Evolutionary conservation across 1,140 invertebrate species (phyloP), one percentile per base, ranked within the genome.

Genomic region (Tetramorium alpestre): DNA sequence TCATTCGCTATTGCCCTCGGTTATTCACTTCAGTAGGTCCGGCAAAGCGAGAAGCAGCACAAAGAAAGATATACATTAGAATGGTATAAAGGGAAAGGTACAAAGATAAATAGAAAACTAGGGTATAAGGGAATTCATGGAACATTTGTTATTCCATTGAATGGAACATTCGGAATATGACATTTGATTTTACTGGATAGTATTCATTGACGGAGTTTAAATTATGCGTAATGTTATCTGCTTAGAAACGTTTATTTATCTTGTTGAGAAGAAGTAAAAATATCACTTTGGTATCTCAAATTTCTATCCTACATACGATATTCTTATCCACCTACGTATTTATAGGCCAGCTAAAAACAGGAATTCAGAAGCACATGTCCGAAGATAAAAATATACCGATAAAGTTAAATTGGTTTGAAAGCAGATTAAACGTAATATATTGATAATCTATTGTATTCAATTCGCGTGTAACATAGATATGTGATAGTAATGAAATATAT

Each of bases 1-100:
- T 84, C 33, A 76, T 85, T 85, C 33, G 58, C 73, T 64, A 51
- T 88, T 69, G 87, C 87, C 82, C 65, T n/a, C 11, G 47, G 41
- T 38, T 77, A 49, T 75, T 72, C 67, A 54, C 75, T 38, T 51
- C 65, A 62, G 51, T 77, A 8, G 58, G 33, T 62, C 28, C 25
- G 33, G 10, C 38, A 62, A 33, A 47, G 47, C 18, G n/a, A 73
- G 85, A 69, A 88, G 25, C 41, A 85, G 33, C 13, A 58, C 28
- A 38, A n/a, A n/a, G 67, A 73, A 73, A 44, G 22, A 13, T 41
- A 60, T 81, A 22, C 44, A 75, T 75, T 75, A 41, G 80, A 49
- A 60, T 84, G 22, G 56, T 13, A 64, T n/a, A 84, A 62, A 73
- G 54, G 10, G n/a, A 22, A 47, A 60, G 11, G 4, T 38, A 18